Evolutionary conservation across 2,113 vertebrate genomes (phyloP), one percentile per base, ranked within the genome.

Genomic region (Prunella fulvescens): DNA sequence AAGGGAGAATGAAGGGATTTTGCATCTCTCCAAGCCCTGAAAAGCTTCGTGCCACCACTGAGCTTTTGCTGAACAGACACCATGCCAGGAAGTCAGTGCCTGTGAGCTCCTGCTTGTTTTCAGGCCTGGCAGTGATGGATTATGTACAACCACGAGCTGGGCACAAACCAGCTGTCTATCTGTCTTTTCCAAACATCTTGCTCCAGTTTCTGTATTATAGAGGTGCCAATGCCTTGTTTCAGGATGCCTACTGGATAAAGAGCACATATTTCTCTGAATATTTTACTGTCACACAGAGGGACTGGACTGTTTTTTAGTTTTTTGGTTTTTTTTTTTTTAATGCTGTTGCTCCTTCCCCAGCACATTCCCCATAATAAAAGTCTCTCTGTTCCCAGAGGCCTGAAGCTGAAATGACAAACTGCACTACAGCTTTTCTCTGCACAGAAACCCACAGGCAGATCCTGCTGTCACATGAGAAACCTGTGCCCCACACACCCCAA

Each of bases 41-140:
- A 91, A 84, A 91, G 78, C 80, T 81, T 42, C 0, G 0, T 69
- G 90, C 88, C 77, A 58, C 66, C 70, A 51, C 57, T 9, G 51
- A 89, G 91, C 62, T 82, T 62, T 40, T 62, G 70, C 91, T 77
- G 86, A 82, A 64, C 0, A 93, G 88, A 86, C 40, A 54, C 10
- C 0, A 84, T 92, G 88, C 96, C 95, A 94, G 83, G 45, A 77
- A 83, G 91, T 24, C 90, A 76, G 76, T 33, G 89, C 81, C 81
- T 92, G 73, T 54, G 78, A 95, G 91, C 95, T 93, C 91, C 86
- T n/a, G 62, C 96, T 87, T 92, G 94, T 91, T 93, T 88, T 74
- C 88, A 93, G 90, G 92, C 82, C 95, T 95, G 95, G 95, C 95
- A 96, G 92, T 94, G 95, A 97, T 86, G 93, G 96, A 96, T 96